These are phyloP conservation scores for Busseola fusca DNA, from an alignment of 2,888 invertebrate species.

Conservation along the genomic window DNA sequence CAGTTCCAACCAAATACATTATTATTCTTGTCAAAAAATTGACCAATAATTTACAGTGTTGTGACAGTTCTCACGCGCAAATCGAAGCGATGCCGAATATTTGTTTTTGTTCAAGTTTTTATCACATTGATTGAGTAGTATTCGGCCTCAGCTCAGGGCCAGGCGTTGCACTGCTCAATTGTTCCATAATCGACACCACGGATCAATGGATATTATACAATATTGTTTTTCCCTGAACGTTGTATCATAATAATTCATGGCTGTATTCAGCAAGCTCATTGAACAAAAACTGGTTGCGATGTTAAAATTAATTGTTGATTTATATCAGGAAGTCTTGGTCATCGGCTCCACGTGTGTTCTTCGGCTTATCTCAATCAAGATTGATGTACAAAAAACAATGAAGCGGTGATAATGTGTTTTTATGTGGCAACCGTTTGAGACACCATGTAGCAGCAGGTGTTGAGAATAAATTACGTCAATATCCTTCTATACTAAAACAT, in stretches of 20 bases:
- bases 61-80: conserved; percentile 64
- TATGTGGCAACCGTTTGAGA: conserved; percentile 25
- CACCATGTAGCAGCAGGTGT: conserved; percentile 33
- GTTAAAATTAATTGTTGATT: conserved; percentile 81
- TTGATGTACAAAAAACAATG: conserved; percentile 49
- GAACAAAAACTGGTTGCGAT: conserved; percentile 74
- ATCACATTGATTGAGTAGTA: conserved; percentile 58
- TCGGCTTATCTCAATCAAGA: conserved; percentile 49
- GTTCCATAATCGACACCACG: conserved; percentile 64
- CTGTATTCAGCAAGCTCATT: conserved; percentile 68
- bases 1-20: conserved; percentile 23
- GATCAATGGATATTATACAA: conserved; percentile 67
- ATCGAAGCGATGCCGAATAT: conserved; percentile 45
- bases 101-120: conserved; percentile 64
- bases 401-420: conserved; percentile 29
- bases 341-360: conserved; percentile 61
- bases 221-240: conserved; percentile 67
- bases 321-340: conserved; percentile 77
- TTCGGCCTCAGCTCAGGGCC: conserved; percentile 72
- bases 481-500: not conserved
- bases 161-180: conserved; percentile 66
- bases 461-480: conserved; percentile 13
- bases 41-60: conserved; percentile 36
- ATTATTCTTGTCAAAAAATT: conserved; percentile 36
- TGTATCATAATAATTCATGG: conserved; percentile 67